Evolutionary conservation across 2,888 invertebrate genomes (phyloP).

Genomic region (Drosophila monieri): DNA sequence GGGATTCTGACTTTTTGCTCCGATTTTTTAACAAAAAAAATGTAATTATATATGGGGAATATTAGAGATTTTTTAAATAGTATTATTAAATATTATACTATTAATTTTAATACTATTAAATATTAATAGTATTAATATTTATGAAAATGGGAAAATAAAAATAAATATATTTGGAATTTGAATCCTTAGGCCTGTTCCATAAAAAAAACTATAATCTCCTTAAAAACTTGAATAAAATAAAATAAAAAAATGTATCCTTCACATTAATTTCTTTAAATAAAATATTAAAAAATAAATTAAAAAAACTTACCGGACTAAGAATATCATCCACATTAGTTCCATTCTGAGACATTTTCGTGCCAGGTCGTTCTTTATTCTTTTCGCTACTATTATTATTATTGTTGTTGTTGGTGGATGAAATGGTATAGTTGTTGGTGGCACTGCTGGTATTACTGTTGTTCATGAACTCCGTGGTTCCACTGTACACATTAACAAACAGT

Average conservation of each 20-base stretch:
- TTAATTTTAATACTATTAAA: too few species aligned
- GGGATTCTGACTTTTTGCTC: neutral
- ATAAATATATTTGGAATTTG: too few species aligned
- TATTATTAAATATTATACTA: too few species aligned
- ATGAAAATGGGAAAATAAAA: too few species aligned
- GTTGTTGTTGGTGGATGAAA: conserved; percentile 32
- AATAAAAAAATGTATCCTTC: too few species aligned
- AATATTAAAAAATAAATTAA: too few species aligned
- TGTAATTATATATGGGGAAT: too few species aligned
- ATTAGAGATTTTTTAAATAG: neutral
- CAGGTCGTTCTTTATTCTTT: conserved; percentile 49
- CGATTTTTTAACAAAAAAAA: neutral
- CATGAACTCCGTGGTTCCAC: conserved; percentile 59
- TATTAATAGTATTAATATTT: too few species aligned
- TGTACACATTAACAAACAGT: conserved; percentile 65
- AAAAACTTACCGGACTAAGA: conserved; percentile 80
- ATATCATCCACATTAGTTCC: conserved; percentile 80
- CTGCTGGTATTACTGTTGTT: conserved; percentile 52
- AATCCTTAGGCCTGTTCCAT: too few species aligned
- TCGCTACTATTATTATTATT: conserved; percentile 11
- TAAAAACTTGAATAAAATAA: too few species aligned
- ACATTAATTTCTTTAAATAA: too few species aligned
- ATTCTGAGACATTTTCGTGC: conserved; percentile 67
- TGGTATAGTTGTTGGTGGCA: conserved; percentile 51
- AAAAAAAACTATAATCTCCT: too few species aligned